A percentile compares a stretch with the other conserved stretches of the same genome.
Evolutionary conservation across 1,140 invertebrate genomes (phyloP).

Genomic region (Trissolcus basalis): DNA sequence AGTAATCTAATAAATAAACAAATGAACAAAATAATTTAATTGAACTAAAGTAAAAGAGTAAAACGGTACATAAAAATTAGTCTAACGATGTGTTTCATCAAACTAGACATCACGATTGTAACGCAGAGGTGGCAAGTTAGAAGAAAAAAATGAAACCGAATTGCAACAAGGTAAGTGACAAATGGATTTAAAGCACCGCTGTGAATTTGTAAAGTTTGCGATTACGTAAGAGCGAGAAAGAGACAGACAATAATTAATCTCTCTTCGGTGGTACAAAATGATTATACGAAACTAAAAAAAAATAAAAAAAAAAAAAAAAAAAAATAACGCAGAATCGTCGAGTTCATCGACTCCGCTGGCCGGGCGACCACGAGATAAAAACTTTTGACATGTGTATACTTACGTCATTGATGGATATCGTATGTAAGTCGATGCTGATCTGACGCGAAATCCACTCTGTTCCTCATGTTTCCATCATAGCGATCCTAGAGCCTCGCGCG

Average conservation of each 20-base stretch:
- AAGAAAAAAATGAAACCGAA: constrained; percentile 10
- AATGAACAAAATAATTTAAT: no score
- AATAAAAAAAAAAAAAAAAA: constrained; percentile 18
- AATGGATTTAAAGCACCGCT: background rate
- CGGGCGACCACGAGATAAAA: constrained; percentile 16
- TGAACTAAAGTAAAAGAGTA: no score
- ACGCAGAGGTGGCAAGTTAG: no score
- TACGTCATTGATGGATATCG: constrained; percentile 74
- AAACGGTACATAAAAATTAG: no score
- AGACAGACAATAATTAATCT: no score
- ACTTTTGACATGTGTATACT: constrained; percentile 59
- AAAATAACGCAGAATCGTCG: constrained; percentile 20
- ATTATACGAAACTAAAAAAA: no score
- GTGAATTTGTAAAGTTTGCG: no score
- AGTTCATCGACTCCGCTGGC: constrained; percentile 36
- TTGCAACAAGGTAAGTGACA: constrained; percentile 23
- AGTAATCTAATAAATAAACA: no score
- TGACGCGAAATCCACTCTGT: constrained; percentile 61
- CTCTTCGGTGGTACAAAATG: no score
- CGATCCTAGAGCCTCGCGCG: constrained; percentile 62
- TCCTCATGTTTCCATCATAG: constrained; percentile 74
- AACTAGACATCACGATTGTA: no score
- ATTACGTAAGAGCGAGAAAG: no score
- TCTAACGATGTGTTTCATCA: no score
- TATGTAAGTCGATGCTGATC: constrained; percentile 65